Evolutionary conservation across 2,888 invertebrate genomes (phyloP), one percentile per base, ranked within the genome.

Genomic region (Agrochola litura): DNA sequence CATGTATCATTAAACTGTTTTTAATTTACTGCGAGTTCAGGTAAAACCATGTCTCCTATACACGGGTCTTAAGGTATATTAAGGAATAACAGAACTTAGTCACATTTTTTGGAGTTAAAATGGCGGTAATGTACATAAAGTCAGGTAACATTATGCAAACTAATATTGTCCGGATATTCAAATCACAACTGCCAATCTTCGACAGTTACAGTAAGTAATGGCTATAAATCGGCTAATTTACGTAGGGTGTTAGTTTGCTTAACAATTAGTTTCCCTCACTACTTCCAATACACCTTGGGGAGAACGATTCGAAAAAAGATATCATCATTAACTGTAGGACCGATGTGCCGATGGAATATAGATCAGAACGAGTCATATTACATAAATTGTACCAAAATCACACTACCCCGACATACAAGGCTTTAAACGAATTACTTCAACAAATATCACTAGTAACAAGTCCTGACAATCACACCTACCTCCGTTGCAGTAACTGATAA

Each of bases 1-100:
- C 46, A 41, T 46, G 22, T 56, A 54, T 37, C 37, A 81, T 19
- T 81, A 19, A 67, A 46, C 12, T 46, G 37, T 61, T 80, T 54
- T 22, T 19, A 30, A 43, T 43, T 41, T 78, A 4, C 41, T 43
- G 19, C 43, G 22, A 56, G 4, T n/a, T 37, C 14, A 49, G 9
- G n/a, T 30, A 22, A 25, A 52, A 41, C 60, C 30, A 30, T 9
- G 16, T 60, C 9, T 19, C 9, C 30, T 19, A 16, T 30, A 0
- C 30, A 67, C 22, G 2, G 4, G 2, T 14, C 2, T 9, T 52
- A 22, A 14, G 8, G 14, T 22, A 19, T 66, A 46, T 12, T 19
- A 25, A 19, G 1, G 10, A 25, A 25, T 25, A 41, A 9, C 16
- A 12, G n/a, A n/a, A 22, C 10, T 10, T 25, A 25, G 16, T 6